Evolutionary conservation across 2,888 invertebrate genomes (phyloP), one percentile per base, ranked within the genome.

Genomic region (Apeira syringaria): DNA sequence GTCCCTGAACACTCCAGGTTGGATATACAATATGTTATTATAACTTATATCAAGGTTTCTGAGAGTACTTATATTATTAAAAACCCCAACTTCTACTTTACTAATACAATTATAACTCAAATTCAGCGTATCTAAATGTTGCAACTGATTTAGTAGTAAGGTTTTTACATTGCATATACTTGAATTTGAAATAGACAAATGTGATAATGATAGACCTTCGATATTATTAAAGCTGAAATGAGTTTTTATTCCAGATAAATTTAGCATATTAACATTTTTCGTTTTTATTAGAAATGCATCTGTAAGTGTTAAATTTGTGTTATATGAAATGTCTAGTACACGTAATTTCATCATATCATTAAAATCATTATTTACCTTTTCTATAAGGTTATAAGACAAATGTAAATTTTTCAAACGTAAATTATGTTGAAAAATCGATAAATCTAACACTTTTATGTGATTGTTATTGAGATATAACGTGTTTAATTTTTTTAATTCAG

Each of bases 1-100:
- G 5, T 79, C 71, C 54, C 64, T 75, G 39, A 84, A 80, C 17
- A 62, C 59, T 2, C 80, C 78, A 0, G 81, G 74, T 57, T 83
- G 78, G 37, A 84, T 72, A 12, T 43, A 67, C 15, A 46, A 56
- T 45, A 84, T 69, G 47, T 68, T 56, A 41, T 84, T 84, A 13
- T 49, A 65, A 52, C 84, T 83, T 10, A 84, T 40, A 56, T 84
- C 82, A 35, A 84, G 53, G 18, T 41, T 28, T 13, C 27, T 39
- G 7, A 84, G 49, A 20, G 45, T 20, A 7, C 17, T 51, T 5
- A 80, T 29, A 32, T 72, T 69, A 22, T 48, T 38, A 47, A 83
- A 71, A 11, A 56, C 56, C 5, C 63, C 68, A 1, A 54, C 50
- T 32, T 68, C 64, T 37, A 83, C 39, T 8, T 54, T 56, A 1